Evolutionary conservation across 2,797 vertebrate genomes (phyloP), one percentile per base, ranked within the genome.

Genomic region (Scomberomorus guttatus): DNA sequence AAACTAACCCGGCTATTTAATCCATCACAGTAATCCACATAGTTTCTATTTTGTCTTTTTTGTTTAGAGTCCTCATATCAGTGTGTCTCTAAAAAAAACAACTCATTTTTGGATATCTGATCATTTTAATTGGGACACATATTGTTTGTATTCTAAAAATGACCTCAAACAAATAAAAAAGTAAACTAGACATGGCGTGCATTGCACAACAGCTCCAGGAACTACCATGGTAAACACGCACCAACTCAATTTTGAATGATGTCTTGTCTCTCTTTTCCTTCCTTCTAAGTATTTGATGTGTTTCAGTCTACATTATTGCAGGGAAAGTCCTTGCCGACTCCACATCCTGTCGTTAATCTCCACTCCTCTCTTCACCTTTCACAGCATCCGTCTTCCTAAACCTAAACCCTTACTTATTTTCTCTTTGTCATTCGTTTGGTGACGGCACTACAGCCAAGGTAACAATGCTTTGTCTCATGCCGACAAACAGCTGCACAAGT

Each of bases 271-370:
- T 32, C 4, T 17, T 55, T 65, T 74, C 18, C 62, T 60, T 71
- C 39, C 22, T 9, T 37, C 2, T 25, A 6, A 70, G 59, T 37
- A 44, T 34, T 51, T n/a, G 22, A 60, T 52, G 27, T 18, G 39
- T 58, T 69, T 68, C 17, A 52, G 25, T 60, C 24, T 15, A 25
- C 14, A 34, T 75, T 65, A 58, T 13, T 39, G 66, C 72, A 79
- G 64, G 77, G 20, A 77, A 76, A 72, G 70, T 75, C 48, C 22
- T 8, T 48, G 34, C 24, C 14, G n/a, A 51, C 27, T 15, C 20
- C 22, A 64, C 76, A 72, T 71, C 57, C 72, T 76, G 44, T 58
- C 67, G 62, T 55, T 62, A 56, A 61, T 62, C 51, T 48, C 39
- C n/a, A 46, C 22, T 7, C 29, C 50, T 64, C 51, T 54, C 25